These are phyloP conservation scores for Palythoa caribaeorum DNA, from an alignment of 92 coral and sea anemone species.

Conservation along the genomic window DNA sequence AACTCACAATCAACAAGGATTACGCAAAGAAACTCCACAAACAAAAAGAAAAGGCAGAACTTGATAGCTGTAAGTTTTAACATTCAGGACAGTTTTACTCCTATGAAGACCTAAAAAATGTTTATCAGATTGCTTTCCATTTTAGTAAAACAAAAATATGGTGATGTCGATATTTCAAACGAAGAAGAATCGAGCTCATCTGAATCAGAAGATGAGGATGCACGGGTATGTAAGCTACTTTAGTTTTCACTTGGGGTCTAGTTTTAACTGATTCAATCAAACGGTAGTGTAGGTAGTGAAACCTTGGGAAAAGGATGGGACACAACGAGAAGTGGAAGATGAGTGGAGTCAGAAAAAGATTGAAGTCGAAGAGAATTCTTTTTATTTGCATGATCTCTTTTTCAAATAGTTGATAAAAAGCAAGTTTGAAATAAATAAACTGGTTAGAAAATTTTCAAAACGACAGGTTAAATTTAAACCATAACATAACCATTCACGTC, in stretches of 20 bases:
- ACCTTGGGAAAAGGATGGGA: too few species aligned
- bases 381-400: too few species aligned
- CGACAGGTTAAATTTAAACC: too few species aligned
- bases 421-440: too few species aligned
- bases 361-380: too few species aligned
- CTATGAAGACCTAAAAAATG: not conserved
- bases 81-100: not conserved
- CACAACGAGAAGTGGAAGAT: too few species aligned
- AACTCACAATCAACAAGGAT: constrained; percentile 78
- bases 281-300: too few species aligned
- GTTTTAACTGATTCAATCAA: not conserved
- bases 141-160: constrained; percentile 93
- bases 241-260: not conserved
- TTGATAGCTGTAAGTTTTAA: constrained; percentile 79
- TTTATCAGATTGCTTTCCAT: not conserved
- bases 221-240: constrained; percentile 64
- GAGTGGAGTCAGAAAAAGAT: too few species aligned
- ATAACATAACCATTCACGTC: too few species aligned
- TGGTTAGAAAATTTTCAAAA: too few species aligned
- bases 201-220: constrained; percentile 96
- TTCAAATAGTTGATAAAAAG: too few species aligned
- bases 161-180: constrained; percentile 52
- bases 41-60: constrained; percentile 86
- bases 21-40: constrained; percentile 88
- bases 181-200: constrained; percentile 85